Evolutionary conservation across 2,113 vertebrate species (phyloP).

Genomic region (Mesembrinibis cayennensis): DNA sequence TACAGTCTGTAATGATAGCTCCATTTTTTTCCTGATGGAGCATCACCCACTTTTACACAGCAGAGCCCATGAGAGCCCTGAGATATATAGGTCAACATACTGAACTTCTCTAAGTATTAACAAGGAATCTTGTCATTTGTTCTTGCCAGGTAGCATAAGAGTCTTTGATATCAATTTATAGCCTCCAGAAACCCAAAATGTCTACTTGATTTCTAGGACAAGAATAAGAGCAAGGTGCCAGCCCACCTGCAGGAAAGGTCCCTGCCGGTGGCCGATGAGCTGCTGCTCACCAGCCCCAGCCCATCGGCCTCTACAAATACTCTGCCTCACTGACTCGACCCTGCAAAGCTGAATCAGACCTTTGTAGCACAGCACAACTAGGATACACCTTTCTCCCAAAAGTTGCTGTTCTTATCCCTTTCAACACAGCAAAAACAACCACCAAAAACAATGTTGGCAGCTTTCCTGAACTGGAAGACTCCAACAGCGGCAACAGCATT

Average conservation of each 20-base stretch:
- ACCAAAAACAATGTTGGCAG: rapidly evolving
- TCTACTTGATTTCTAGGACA: not conserved
- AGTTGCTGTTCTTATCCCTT: not conserved
- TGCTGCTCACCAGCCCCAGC: not conserved
- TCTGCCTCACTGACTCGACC: not conserved
- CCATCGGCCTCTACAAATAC: not conserved
- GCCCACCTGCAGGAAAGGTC: not conserved
- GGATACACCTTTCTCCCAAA: not conserved
- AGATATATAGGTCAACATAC: not conserved
- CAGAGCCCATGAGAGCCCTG: rapidly evolving
- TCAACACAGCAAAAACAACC: not conserved
- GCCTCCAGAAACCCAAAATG: not conserved
- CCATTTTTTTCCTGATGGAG: not conserved
- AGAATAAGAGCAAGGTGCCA: not conserved
- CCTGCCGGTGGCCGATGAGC: not conserved
- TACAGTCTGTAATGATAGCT: not conserved
- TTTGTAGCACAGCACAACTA: rapidly evolving
- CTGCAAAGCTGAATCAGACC: not conserved
- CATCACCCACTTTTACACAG: not conserved
- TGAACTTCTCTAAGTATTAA: not conserved
- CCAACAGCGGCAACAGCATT: rapidly evolving
- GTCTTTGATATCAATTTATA: not conserved
- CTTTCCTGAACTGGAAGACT: not conserved
- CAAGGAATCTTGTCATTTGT: not conserved
- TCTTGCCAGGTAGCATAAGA: not conserved